These are phyloP conservation scores for Doryteuthis pealeii DNA, from an alignment of 1,140 invertebrate genomes.

Conservation along the genomic window DNA sequence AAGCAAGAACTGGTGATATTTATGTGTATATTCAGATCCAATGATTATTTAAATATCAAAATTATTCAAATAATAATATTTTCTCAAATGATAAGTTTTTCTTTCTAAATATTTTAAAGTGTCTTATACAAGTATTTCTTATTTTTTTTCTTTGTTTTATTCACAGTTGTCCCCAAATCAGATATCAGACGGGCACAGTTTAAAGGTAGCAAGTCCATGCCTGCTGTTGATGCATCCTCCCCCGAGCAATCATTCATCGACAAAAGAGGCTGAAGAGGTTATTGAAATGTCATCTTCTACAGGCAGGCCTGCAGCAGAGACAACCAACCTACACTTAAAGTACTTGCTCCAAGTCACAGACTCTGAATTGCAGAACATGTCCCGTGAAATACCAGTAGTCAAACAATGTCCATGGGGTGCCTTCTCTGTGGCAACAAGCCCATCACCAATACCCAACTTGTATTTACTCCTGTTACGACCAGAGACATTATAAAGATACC, in stretches of 20 bases:
- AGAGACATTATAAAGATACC: no score
- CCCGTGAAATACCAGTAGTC: constrained; percentile 25
- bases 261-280: not conserved
- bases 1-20: no score
- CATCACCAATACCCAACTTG: not conserved
- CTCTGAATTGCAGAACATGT: constrained; percentile 54
- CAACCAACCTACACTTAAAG: constrained; percentile 13
- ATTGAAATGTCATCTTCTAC: not conserved
- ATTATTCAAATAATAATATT: no score
- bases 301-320: not conserved
- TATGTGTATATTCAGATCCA: no score
- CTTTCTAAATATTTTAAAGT: no score
- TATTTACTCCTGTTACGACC: constrained; percentile 14
- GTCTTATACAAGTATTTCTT: no score
- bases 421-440: not conserved
- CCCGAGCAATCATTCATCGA: not conserved
- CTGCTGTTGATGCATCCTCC: not conserved
- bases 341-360: constrained; percentile 45
- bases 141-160: not conserved
- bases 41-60: no score
- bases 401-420: not conserved
- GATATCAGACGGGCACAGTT: constrained; percentile 4
- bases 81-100: no score
- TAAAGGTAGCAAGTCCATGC: not conserved
- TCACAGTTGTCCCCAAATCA: not conserved